Evolutionary conservation across 2,113 vertebrate genomes (phyloP).

Genomic region (Cyanoramphus novaezelandiae): DNA sequence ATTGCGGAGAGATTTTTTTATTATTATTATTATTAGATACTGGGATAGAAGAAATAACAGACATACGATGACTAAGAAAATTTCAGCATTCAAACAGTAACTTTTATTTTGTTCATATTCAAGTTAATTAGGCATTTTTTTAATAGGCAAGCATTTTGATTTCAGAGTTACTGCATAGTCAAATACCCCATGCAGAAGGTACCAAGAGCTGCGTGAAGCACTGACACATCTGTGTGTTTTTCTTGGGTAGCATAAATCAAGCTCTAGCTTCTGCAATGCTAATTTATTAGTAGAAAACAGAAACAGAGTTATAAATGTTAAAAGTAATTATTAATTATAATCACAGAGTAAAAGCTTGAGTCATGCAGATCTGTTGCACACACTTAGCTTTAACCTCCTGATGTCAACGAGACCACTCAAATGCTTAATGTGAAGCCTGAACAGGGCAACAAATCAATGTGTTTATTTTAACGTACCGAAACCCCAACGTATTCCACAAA

Average conservation of each 20-base stretch:
- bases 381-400: not conserved
- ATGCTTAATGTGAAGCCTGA: not conserved
- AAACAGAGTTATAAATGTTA: slow-evolving; percentile 4
- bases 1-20: not conserved
- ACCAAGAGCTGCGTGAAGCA: not conserved
- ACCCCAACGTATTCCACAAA: not conserved
- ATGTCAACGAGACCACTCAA: slow-evolving; percentile 3
- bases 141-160: not conserved
- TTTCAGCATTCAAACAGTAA: not conserved
- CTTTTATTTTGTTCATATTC: not conserved
- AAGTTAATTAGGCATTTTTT: not conserved
- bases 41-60: not conserved
- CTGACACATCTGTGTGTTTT: not conserved
- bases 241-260: not conserved
- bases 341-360: not conserved
- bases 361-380: not conserved
- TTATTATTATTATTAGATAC: not conserved
- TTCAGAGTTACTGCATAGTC: not conserved
- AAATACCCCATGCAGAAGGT: not conserved
- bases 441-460: not conserved
- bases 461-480: not conserved
- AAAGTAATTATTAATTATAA: slow-evolving; percentile 22
- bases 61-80: not conserved
- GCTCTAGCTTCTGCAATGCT: not conserved
- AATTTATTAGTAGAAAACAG: not conserved